Evolutionary conservation across 2,797 vertebrate species (phyloP).

Genomic region (Megaceryle alcyon): DNA sequence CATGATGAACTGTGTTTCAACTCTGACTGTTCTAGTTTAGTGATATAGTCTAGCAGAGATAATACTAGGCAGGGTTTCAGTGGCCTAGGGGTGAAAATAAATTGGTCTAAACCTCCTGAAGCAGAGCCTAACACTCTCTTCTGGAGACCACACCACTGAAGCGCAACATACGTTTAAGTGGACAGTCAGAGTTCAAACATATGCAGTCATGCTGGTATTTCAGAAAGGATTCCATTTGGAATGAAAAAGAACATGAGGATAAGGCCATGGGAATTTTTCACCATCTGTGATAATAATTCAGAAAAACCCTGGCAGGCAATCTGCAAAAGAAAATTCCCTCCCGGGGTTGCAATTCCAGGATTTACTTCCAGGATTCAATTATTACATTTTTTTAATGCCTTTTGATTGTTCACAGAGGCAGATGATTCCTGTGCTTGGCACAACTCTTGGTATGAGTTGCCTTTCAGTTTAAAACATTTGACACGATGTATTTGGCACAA

Average conservation of each 20-base stretch:
- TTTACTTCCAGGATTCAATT: constrained; percentile 16
- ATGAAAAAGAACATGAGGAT: constrained; percentile 44
- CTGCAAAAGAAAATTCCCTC: constrained; percentile 42
- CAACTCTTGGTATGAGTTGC: not conserved
- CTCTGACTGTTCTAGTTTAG: not conserved
- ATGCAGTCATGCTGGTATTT: constrained; percentile 43
- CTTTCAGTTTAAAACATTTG: not conserved
- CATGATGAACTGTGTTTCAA: not conserved
- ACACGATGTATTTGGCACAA: not conserved
- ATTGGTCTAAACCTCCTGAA: constrained; percentile 18
- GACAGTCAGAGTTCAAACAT: constrained; percentile 64
- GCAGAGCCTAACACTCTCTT: constrained; percentile 10
- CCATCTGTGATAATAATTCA: constrained; percentile 60
- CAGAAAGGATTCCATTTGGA: constrained; percentile 42
- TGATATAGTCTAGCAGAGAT: not conserved
- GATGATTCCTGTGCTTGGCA: not conserved
- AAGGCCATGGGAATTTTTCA: constrained; percentile 63
- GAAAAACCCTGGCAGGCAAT: constrained; percentile 43
- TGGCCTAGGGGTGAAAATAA: constrained; percentile 29
- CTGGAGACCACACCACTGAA: constrained; percentile 18
- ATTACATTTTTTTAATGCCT: not conserved
- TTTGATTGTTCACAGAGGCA: not conserved
- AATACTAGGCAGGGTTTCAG: constrained; percentile 4
- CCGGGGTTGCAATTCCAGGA: not conserved
- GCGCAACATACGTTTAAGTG: constrained; percentile 46